A percentile compares a stretch with the other conserved stretches of the same genome.
These are phyloP conservation scores for Drosophila mayaguana DNA, from an alignment of 2,888 invertebrate species.

Conservation along the genomic window DNA sequence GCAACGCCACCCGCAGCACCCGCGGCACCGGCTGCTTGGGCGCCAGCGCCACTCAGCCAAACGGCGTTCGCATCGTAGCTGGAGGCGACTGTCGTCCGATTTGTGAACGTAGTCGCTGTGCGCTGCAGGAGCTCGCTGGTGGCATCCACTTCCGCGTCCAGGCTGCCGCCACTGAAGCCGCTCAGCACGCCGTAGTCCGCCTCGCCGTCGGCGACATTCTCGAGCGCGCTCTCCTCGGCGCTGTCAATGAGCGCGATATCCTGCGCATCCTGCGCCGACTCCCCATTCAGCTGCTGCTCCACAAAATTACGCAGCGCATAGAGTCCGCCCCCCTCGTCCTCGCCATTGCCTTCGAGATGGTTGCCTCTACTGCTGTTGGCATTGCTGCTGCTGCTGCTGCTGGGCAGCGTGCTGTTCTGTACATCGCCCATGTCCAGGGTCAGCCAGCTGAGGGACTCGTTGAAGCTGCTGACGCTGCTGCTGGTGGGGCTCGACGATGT, in stretches of 20 bases:
- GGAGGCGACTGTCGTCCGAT: conserved; percentile 43
- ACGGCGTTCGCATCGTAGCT: conserved; percentile 37
- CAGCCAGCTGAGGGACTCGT: conserved; percentile 65
- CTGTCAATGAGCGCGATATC: conserved; percentile 83
- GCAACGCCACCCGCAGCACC: conserved; percentile 4
- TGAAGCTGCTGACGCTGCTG: conserved; percentile 28
- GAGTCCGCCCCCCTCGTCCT: conserved; percentile 38
- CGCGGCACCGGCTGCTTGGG: conserved; percentile 8
- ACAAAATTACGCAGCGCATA: conserved; percentile 68
- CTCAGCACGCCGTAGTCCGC: conserved; percentile 75
- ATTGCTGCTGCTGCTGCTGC: conserved; percentile 17
- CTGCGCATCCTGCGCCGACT: conserved; percentile 60
- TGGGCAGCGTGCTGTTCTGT: conserved; percentile 53
- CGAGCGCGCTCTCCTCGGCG: conserved; percentile 79
- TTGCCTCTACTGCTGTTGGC: conserved; percentile 29
- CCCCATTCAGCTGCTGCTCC: conserved; percentile 63
- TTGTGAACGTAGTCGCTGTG: conserved; percentile 59
- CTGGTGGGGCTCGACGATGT: conserved; percentile 33
- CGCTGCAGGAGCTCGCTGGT: conserved; percentile 57
- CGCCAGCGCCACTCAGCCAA: conserved; percentile 44
- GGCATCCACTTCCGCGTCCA: conserved; percentile 38
- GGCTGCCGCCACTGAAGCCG: conserved; percentile 58
- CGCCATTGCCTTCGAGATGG: neutral
- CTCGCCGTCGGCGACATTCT: conserved; percentile 70
- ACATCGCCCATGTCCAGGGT: conserved; percentile 53